Percentiles rank a stretch among this genome's conserved stretches.
phyloP scores from a whole-genome alignment of 2,888 invertebrate genomes.

The Escarpia spicata region DNA sequence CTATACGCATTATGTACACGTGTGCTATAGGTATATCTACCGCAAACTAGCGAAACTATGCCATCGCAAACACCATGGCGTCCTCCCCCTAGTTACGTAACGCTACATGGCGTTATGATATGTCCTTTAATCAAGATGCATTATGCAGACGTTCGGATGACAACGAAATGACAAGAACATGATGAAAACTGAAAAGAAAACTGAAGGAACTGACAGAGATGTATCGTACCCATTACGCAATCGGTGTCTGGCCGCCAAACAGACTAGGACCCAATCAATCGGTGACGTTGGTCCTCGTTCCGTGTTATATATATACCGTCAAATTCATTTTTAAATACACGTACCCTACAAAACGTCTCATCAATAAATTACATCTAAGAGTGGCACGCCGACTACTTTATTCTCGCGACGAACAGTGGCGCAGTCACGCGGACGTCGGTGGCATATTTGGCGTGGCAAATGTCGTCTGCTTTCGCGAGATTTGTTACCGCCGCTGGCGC shows the following conservation, averaged over 20 bases:
- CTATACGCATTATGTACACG: conserved; percentile 1
- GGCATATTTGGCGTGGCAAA: neutral
- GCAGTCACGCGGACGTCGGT: neutral
- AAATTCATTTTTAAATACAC: neutral
- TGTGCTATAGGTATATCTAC: neutral
- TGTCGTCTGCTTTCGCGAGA: neutral
- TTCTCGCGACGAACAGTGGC: neutral
- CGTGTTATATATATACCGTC: neutral
- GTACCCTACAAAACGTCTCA: conserved; percentile 11
- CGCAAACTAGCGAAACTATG: neutral
- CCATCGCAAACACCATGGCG: neutral
- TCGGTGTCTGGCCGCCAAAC: neutral
- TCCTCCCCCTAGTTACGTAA: neutral
- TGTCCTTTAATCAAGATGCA: conserved; percentile 11
- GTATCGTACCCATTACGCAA: neutral
- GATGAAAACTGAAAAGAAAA: neutral
- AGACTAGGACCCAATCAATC: neutral
- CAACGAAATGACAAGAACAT: conserved; percentile 6
- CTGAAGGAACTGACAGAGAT: neutral
- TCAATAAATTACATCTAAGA: conserved; percentile 3
- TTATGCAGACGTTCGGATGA: conserved; percentile 10
- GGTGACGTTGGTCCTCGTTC: neutral
- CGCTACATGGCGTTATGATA: neutral
- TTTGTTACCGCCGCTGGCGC: neutral
- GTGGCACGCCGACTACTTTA: neutral